Evolutionary conservation across 2,113 vertebrate genomes (phyloP).

Genomic region (Rhinichthys klamathensis): DNA sequence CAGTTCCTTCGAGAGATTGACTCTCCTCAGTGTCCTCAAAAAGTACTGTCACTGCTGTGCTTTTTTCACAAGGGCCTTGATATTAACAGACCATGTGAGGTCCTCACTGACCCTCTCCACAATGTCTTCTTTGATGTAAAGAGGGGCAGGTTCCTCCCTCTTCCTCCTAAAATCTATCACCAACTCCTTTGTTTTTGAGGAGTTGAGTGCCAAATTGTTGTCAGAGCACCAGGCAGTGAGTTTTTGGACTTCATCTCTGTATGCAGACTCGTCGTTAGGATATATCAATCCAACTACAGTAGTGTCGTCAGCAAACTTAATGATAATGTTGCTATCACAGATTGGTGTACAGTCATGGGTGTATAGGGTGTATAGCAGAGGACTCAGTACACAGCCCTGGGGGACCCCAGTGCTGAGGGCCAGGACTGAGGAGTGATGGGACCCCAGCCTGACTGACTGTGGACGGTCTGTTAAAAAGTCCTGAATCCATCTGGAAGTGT

Average conservation of each 20-base stretch:
- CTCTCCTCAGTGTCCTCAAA: background rate
- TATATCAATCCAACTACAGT: background rate
- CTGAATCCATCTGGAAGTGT: background rate
- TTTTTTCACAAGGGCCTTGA: background rate
- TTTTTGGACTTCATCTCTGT: background rate
- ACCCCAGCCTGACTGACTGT: no score
- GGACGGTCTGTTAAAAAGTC: no score
- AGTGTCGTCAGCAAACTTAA: background rate
- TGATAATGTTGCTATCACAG: background rate
- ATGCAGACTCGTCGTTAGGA: background rate
- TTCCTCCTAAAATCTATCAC: background rate
- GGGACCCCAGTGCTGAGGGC: background rate
- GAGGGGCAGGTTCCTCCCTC: background rate
- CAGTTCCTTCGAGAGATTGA: background rate
- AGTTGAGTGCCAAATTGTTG: background rate
- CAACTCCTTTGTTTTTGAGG: background rate
- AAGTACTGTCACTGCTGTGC: background rate
- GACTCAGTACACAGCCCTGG: background rate
- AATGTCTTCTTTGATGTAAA: background rate
- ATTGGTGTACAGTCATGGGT: background rate
- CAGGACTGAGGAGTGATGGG: background rate
- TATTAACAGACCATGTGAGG: background rate
- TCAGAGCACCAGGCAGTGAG: background rate
- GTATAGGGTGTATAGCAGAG: background rate
- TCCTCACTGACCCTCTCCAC: background rate